These are phyloP conservation scores for Phyllotreta cruciferae DNA, from an alignment of 2,888 invertebrate genomes.

Conservation along the genomic window DNA sequence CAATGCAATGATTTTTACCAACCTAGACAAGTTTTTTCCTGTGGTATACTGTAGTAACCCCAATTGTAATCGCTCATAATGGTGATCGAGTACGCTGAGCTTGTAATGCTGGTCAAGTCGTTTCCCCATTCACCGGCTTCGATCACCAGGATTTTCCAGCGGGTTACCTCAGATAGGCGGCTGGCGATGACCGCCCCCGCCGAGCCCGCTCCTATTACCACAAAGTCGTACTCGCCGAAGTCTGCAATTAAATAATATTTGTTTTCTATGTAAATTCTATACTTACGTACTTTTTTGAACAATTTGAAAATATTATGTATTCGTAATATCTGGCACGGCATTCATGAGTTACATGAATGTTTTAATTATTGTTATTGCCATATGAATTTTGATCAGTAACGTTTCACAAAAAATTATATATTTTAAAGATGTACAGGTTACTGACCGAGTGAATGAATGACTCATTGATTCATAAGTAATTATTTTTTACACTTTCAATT, in stretches of 20 bases:
- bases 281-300: too few species aligned
- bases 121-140: conserved; percentile 52
- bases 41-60: conserved; percentile 51
- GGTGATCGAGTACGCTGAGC: conserved; percentile 53
- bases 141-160: conserved; percentile 53
- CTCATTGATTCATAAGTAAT: too few species aligned
- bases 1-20: conserved; percentile 27
- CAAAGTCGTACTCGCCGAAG: conserved; percentile 57
- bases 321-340: too few species aligned
- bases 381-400: too few species aligned
- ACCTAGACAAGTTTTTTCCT: conserved; percentile 37
- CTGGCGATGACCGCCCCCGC: conserved; percentile 63
- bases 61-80: conserved; percentile 58
- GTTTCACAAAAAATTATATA: too few species aligned
- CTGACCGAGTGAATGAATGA: too few species aligned
- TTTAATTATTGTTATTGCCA: too few species aligned
- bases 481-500: too few species aligned
- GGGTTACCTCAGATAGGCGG: conserved; percentile 60
- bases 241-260: conserved; percentile 22
- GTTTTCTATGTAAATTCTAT: too few species aligned
- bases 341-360: too few species aligned
- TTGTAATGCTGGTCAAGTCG: conserved; percentile 55
- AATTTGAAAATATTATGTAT: too few species aligned
- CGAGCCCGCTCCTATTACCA: conserved; percentile 62
- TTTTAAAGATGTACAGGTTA: too few species aligned